A percentile compares a stretch with the other conserved stretches of the same genome.
Evolutionary conservation across 2,888 invertebrate genomes (phyloP).

Genomic region (Patella caerulea): DNA sequence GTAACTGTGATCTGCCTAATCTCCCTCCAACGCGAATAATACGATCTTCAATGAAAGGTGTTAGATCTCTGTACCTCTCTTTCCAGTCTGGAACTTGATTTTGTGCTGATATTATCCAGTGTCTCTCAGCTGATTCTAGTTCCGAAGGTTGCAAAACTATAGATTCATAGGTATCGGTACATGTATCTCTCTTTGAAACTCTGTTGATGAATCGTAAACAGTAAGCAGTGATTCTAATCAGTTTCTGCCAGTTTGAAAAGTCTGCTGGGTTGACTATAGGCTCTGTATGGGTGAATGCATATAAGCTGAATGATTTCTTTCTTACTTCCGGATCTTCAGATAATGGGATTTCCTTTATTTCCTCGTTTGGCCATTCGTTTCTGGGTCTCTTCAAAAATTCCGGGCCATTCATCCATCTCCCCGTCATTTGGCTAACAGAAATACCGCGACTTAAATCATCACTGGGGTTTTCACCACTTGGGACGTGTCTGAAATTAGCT

Average conservation of each 20-base stretch:
- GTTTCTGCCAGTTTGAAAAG: slow-evolving; percentile 15
- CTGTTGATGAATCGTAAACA: slow-evolving; percentile 11
- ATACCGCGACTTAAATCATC: neutral
- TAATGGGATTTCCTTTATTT: neutral
- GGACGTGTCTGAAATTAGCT: too few species aligned
- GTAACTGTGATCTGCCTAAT: too few species aligned
- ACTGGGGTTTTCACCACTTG: too few species aligned
- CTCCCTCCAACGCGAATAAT: too few species aligned
- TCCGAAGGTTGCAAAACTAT: neutral
- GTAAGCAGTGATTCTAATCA: slow-evolving; percentile 21
- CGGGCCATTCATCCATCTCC: too few species aligned
- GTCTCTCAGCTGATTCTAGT: slow-evolving; percentile 11
- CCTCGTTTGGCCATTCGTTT: slow-evolving; percentile 14
- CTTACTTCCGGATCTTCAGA: neutral
- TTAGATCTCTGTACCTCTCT: slow-evolving; percentile 9
- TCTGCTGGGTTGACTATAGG: slow-evolving; percentile 6
- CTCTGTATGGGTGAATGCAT: neutral
- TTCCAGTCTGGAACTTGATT: slow-evolving; percentile 14
- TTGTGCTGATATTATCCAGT: slow-evolving; percentile 16
- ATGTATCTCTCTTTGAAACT: neutral
- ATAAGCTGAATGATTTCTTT: neutral
- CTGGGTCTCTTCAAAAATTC: slow-evolving; percentile 7
- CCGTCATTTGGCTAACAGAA: too few species aligned
- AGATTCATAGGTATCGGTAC: neutral
- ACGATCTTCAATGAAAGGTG: too few species aligned